These are phyloP conservation scores for Polylopha cassiicola DNA, from an alignment of 2,888 invertebrate genomes.

Conservation along the genomic window DNA sequence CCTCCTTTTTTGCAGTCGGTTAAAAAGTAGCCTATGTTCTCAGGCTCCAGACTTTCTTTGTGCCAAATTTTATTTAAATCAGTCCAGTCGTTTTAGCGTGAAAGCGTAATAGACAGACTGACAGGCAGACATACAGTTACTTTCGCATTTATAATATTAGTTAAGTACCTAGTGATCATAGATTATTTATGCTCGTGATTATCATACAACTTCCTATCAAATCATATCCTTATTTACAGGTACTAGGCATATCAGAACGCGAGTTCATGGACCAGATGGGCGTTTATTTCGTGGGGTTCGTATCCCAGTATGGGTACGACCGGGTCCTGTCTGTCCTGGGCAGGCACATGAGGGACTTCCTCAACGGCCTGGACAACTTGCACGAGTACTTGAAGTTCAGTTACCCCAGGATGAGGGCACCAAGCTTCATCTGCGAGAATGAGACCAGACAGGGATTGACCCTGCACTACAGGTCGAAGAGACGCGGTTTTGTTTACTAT, in stretches of 20 bases:
- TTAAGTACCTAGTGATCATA: too few relatives aligned
- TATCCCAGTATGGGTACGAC: constrained; percentile 97
- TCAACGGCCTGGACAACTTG: constrained; percentile 96
- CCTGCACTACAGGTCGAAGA: constrained; percentile 94
- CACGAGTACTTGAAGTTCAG: constrained; percentile 98
- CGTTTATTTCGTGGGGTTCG: constrained; percentile 94
- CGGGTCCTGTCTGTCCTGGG: constrained; percentile 92
- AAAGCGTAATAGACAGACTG: too few relatives aligned
- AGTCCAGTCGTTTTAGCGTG: too few relatives aligned
- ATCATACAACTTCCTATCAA: constrained; percentile 23
- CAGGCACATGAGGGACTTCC: constrained; percentile 95
- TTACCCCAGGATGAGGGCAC: constrained; percentile 92
- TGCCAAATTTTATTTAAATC: too few relatives aligned
- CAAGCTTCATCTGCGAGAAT: constrained; percentile 97
- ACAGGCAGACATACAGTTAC: too few relatives aligned
- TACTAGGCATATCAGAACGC: constrained; percentile 89
- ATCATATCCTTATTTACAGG: constrained; percentile 71
- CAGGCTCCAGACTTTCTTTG: too few relatives aligned
- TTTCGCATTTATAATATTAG: too few relatives aligned
- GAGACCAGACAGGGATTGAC: constrained; percentile 95
- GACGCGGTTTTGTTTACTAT: constrained; percentile 96
- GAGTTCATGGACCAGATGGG: constrained; percentile 97
- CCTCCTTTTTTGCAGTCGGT: too few relatives aligned
- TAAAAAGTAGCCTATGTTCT: too few relatives aligned
- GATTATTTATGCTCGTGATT: too few relatives aligned